Conservation (phyloP, 2,797 vertebrate species). For the Anomalospiza imberbis region DNA sequence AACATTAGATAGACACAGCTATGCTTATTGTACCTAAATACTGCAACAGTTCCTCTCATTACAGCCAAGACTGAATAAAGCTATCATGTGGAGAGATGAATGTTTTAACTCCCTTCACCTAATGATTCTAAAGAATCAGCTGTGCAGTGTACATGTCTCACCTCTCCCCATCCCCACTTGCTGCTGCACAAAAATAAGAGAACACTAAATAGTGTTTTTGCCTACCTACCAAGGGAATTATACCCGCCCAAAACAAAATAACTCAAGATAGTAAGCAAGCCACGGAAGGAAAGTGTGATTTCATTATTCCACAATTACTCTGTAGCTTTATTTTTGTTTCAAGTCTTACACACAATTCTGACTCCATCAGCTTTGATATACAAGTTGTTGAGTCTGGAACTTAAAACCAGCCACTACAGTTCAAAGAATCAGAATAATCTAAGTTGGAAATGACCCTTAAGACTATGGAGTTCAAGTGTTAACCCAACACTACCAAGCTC, state of each 20-base stretch:
- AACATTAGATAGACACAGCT: neutral
- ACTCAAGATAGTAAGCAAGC: neutral
- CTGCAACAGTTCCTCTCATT: neutral
- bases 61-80: neutral
- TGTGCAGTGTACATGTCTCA: neutral
- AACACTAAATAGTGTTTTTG: neutral
- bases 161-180: neutral
- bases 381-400: neutral
- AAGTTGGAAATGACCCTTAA: neutral
- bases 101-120: neutral
- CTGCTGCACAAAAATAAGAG: neutral
- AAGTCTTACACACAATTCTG: neutral
- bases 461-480: neutral
- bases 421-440: neutral
- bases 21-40: neutral
- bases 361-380: neutral
- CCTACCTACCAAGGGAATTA: neutral
- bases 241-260: neutral
- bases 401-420: neutral
- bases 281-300: neutral
- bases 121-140: neutral
- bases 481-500: neutral
- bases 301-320: neutral
- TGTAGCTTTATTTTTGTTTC: rapidly evolving
- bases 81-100: neutral